Conservation (phyloP, 2,113 vertebrate genomes). For the Albula goreensis region DNA sequence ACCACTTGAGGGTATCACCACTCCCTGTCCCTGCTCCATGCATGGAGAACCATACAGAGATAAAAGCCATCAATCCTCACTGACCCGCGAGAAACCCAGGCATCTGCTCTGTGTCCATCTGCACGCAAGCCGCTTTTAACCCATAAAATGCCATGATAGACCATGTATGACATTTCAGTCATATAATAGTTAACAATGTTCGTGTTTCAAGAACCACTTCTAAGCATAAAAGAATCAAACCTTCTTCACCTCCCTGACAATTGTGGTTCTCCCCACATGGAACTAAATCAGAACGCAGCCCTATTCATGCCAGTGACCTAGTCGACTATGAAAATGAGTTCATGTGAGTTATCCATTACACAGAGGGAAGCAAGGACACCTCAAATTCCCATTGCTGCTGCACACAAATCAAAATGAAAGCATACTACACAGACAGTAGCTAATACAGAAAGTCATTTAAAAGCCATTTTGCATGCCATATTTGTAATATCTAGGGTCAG, state of each 20-base stretch:
- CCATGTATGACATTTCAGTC: background rate
- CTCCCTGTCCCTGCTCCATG: background rate
- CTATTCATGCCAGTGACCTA: background rate
- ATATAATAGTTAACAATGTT: background rate
- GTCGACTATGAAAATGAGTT: background rate
- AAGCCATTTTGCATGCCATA: background rate
- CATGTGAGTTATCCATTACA: background rate
- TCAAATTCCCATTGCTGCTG: background rate
- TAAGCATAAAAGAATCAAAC: background rate
- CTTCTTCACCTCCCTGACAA: background rate
- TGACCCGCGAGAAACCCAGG: conserved; percentile 41
- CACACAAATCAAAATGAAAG: background rate
- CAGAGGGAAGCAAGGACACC: background rate
- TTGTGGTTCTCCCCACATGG: background rate
- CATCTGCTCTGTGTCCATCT: conserved; percentile 14
- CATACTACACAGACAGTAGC: background rate
- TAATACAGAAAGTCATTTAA: background rate
- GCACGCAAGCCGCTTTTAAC: conserved; percentile 10
- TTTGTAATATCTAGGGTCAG: background rate
- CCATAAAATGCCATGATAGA: background rate
- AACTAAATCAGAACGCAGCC: conserved; percentile 19
- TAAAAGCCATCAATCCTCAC: conserved; percentile 18
- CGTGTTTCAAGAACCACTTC: background rate
- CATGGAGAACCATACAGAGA: background rate
- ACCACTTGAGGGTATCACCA: conserved; percentile 32